A percentile compares a stretch with the other conserved stretches of the same genome.
Conservation (phyloP, 2,888 invertebrate genomes). For the Ditylenchus weischeri region DNA sequence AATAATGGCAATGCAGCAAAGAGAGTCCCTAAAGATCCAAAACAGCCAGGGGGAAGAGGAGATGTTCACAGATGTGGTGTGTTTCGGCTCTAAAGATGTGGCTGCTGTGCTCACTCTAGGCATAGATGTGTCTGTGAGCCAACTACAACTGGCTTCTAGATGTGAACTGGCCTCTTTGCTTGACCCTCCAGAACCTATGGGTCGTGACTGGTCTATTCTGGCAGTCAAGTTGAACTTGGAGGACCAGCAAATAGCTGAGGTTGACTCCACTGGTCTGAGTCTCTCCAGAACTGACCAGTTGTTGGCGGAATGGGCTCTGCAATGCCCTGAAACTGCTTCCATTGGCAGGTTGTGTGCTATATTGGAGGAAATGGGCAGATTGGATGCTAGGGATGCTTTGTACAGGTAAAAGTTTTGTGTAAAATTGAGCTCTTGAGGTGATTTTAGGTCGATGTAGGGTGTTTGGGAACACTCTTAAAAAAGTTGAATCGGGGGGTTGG, state of each 20-base stretch:
- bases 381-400: conserved; percentile 67
- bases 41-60: conserved; percentile 64
- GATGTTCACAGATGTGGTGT: conserved; percentile 65
- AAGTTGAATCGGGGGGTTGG: no score
- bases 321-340: conserved; percentile 59
- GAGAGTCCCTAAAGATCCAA: conserved; percentile 59
- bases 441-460: no score
- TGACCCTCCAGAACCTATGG: conserved; percentile 64
- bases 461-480: no score
- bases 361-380: conserved; percentile 67
- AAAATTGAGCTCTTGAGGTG: no score
- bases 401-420: conserved; percentile 57
- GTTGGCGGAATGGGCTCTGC: conserved; percentile 63
- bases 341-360: conserved; percentile 66
- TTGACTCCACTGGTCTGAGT: conserved; percentile 58
- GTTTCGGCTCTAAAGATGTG: conserved; percentile 66
- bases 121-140: conserved; percentile 66
- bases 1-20: conserved; percentile 61
- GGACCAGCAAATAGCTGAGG: conserved; percentile 64
- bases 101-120: conserved; percentile 62
- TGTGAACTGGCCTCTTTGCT: conserved; percentile 62
- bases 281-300: conserved; percentile 61
- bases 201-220: conserved; percentile 66
- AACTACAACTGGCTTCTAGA: conserved; percentile 67
- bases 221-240: conserved; percentile 65